Conservation (phyloP, 2,113 vertebrate genomes). For the Pycnonotus jocosus region DNA sequence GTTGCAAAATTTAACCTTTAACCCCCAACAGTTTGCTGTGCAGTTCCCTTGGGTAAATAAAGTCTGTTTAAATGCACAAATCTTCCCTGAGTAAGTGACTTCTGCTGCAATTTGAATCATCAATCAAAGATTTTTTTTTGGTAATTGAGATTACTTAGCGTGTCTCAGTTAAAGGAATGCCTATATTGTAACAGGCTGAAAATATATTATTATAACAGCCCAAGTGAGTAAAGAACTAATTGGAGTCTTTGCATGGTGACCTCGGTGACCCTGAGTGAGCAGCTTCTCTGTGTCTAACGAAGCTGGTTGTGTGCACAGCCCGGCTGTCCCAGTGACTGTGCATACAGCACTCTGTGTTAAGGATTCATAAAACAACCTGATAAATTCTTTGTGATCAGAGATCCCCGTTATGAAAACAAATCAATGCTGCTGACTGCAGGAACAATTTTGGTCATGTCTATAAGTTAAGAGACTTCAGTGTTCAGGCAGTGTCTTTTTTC, state of each 20-base stretch:
- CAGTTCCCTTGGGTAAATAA: slow-evolving; percentile 8
- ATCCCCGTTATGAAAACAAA: neutral
- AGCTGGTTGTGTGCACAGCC: slow-evolving; percentile 15
- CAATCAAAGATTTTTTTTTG: slow-evolving; percentile 8
- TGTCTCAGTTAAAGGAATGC: neutral
- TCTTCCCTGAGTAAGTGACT: slow-evolving; percentile 3
- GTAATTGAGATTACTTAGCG: slow-evolving; percentile 22
- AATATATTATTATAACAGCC: neutral
- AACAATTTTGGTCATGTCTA: neutral
- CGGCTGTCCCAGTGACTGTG: neutral
- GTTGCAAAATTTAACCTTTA: neutral
- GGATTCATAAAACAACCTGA: neutral
- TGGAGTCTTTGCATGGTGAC: slow-evolving; percentile 20
- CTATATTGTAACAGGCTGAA: neutral
- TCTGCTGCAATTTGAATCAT: slow-evolving; percentile 7
- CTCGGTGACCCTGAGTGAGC: neutral
- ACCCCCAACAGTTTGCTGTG: slow-evolving; percentile 4
- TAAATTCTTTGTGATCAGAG: neutral
- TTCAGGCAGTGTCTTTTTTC: neutral
- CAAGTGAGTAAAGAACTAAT: slow-evolving; percentile 20
- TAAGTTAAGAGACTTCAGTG: neutral
- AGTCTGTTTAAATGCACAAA: slow-evolving; percentile 17
- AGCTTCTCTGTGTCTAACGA: neutral
- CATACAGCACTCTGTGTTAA: neutral
- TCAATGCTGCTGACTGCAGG: neutral